Evolutionary conservation across 2,888 invertebrate species (phyloP), one percentile per base, ranked within the genome.

Genomic region (Epinotia demarniana): DNA sequence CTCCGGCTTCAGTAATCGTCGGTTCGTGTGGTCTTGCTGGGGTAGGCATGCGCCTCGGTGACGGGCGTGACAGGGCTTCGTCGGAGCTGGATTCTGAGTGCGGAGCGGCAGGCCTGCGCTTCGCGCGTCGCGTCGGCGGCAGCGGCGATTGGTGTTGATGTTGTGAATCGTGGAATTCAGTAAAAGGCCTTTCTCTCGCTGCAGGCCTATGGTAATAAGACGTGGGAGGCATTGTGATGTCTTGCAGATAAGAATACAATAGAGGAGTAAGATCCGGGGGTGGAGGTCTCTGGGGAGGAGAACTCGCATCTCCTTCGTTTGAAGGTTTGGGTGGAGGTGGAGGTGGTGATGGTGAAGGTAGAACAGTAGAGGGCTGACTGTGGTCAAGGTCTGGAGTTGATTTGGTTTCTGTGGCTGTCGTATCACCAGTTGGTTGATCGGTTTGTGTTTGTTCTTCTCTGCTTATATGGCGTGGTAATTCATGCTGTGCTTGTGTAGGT

Each of bases 1-100:
- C 95, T 13, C 96, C 96, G 39, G 97, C 95, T 82, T 97, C 96
- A 0, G 95, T 91, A 78, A 97, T 95, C 3, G 96, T 95, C 1
- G 96, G 96, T 81, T 97, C 96, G 13, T 95, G 95, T 1, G 91
- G 82, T 81, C 93, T 92, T 27, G 86, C 83, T 6, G 90, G 88
- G 0, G 90, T 83, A 18, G 92, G 83, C 86, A 92, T 81, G 79
- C 93, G 87, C 77, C 94, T 82, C 6, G 92, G 86, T 0, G 92
- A 90, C 0, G 91, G 90, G 18, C 92, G 89, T n/a, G 93, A 90
- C 58, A 91, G 90, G 12, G 89, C 91, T 27, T 95, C 95, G 11
- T 95, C 93, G 0, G 95, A 93, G 81, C 95, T 93, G 12, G 95
- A 92, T 79, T 94, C 93, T n/a, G 90, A 90, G 77, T 90, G 90